Evolutionary conservation across 1,140 invertebrate genomes (phyloP), one percentile per base, ranked within the genome.

Genomic region (Drosophila insularis): DNA sequence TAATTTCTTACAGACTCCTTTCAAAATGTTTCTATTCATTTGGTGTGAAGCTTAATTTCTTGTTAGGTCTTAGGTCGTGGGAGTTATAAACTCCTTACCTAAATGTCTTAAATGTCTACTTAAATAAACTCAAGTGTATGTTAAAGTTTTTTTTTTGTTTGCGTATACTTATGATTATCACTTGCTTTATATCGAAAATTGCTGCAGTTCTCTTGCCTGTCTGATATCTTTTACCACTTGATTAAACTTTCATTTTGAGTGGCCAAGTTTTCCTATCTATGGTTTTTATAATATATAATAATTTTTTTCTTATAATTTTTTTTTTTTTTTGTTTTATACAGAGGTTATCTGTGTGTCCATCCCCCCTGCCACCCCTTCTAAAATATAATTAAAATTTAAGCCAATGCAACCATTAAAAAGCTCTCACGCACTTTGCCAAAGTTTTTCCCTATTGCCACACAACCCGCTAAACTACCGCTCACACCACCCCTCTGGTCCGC

Each of bases 341-440:
- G 14, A 19, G 19, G 43, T 50, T 50, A 50, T 50, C 43, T 46
- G 19, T 19, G 14, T 46, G 14, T 14, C 8, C 6, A 7, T 14
- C 14, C 0, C 11, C 8, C 14, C 43, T 14, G 2, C 14, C 2
- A 14, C 39, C 13, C 13, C 10, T 3, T 40, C 43, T 62, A 65
- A 75, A 75, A 75, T 75, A 75, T 75, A 75, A 75, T 68, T 75
- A 75, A 75, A 75, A 75, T 75, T 74, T 65, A 75, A 50, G 68
- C 71, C 71, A 63, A 73, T 75, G 73, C 72, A 75, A 74, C 71
- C 73, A 75, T 75, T 75, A 75, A 75, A 75, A 75, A 75, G 73
- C 73, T 75, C 73, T 75, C 73, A 75, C 73, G 73, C 73, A 75
- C 73, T 74, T 74, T 46, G 39, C 39, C 55, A 58, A 58, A 58